These are phyloP conservation scores for Serrognathus titanus DNA, from an alignment of 2,888 invertebrate species.

Conservation along the genomic window DNA sequence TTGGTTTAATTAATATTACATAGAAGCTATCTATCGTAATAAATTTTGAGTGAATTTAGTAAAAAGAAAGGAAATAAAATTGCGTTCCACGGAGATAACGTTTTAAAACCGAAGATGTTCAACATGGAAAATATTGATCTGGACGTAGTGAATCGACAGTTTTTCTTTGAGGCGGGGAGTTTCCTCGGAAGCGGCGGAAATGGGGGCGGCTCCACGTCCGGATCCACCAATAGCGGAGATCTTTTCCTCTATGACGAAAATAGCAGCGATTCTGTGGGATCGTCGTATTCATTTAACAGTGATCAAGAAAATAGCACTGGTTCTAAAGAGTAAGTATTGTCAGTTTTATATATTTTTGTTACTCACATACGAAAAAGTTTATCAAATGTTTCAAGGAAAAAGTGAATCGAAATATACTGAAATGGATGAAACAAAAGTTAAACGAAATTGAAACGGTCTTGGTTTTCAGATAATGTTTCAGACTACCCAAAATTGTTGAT, in stretches of 20 bases:
- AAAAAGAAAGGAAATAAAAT: constrained; percentile 4
- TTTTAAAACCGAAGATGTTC: constrained; percentile 51
- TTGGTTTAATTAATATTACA: too few species aligned
- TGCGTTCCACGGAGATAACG: constrained; percentile 11
- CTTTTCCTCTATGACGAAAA: constrained; percentile 64
- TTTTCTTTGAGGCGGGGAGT: constrained; percentile 55
- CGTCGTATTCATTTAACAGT: constrained; percentile 71
- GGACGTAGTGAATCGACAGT: constrained; percentile 66
- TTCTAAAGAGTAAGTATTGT: constrained; percentile 60
- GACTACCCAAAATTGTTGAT: too few species aligned
- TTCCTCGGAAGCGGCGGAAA: constrained; percentile 46
- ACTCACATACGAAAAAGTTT: too few species aligned
- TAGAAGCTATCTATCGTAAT: too few species aligned
- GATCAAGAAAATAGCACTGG: constrained; percentile 76
- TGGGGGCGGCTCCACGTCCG: constrained; percentile 53
- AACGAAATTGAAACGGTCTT: too few species aligned
- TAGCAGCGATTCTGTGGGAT: constrained; percentile 61
- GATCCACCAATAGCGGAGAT: constrained; percentile 61
- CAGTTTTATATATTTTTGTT: not conserved
- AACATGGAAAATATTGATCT: constrained; percentile 66
- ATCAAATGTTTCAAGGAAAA: too few species aligned
- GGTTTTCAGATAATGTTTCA: too few species aligned
- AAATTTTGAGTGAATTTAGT: too few species aligned
- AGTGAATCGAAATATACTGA: too few species aligned
- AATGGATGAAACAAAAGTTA: too few species aligned